A percentile compares a stretch with the other conserved stretches of the same genome.
Conservation (phyloP, 2,113 vertebrate species). For the Phrynocephalus versicolor region DNA sequence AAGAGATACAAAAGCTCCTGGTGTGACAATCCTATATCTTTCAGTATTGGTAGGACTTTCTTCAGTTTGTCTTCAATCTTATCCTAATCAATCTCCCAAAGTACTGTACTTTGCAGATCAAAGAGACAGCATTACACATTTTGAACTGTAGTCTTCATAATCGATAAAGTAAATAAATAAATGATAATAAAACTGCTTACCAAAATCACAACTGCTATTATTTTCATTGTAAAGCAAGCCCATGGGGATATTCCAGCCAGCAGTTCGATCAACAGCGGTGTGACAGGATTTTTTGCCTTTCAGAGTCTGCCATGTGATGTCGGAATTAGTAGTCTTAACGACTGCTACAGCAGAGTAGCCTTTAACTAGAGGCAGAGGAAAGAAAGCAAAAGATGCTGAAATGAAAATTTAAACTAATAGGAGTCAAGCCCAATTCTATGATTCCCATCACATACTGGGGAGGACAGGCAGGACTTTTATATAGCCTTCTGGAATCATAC, state of each 20-base stretch:
- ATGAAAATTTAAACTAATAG: neutral
- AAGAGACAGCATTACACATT: neutral
- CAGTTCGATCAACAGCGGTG: constrained; percentile 74
- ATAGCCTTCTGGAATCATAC: neutral
- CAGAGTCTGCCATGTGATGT: constrained; percentile 75
- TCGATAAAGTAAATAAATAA: neutral
- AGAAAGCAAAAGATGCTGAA: neutral
- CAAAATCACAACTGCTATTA: constrained; percentile 72
- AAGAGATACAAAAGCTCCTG: no score
- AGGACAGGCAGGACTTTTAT: no score
- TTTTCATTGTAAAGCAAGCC: constrained; percentile 57
- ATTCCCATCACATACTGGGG: no score
- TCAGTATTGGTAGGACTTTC: no score
- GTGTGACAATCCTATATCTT: no score
- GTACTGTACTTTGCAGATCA: neutral
- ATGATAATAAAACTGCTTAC: constrained; percentile 66
- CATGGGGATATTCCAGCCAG: constrained; percentile 85
- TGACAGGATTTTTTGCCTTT: constrained; percentile 82
- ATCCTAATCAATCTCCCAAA: neutral
- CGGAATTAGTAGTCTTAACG: constrained; percentile 68
- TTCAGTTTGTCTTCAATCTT: neutral
- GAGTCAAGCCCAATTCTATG: no score
- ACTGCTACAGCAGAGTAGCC: constrained; percentile 80
- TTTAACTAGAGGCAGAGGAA: neutral
- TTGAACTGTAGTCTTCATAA: neutral